These are phyloP conservation scores for Ivindomyrus marchei DNA, from an alignment of 2,113 vertebrate genomes.

Conservation along the genomic window DNA sequence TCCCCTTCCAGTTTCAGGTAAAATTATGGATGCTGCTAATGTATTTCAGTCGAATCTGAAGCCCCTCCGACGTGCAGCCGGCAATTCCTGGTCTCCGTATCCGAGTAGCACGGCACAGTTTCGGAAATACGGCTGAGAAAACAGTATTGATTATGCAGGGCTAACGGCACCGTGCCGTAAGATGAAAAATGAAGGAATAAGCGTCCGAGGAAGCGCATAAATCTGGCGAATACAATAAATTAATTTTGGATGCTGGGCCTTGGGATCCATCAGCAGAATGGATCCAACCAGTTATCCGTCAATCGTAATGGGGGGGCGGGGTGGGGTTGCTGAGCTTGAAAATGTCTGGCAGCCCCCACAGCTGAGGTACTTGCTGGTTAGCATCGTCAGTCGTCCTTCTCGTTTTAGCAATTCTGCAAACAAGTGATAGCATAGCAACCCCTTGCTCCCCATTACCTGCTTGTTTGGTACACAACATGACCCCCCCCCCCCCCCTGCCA, in stretches of 20 bases:
- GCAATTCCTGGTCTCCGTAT: not conserved
- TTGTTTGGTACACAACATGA: not conserved
- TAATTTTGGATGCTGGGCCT: slow-evolving; percentile 71
- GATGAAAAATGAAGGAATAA: not conserved
- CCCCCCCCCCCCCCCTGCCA: not conserved
- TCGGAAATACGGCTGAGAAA: not conserved
- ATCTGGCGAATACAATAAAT: slow-evolving; percentile 70
- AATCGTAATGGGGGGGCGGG: slow-evolving; percentile 68
- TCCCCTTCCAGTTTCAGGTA: not conserved
- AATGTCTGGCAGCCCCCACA: not conserved
- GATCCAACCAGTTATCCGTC: slow-evolving; percentile 95
- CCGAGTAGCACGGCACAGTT: not conserved
- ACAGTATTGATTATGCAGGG: slow-evolving; percentile 6
- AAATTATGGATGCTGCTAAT: not conserved
- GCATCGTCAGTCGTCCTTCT: not conserved
- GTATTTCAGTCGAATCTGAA: not conserved
- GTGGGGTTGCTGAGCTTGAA: slow-evolving; percentile 5
- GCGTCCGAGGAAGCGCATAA: slow-evolving; percentile 2
- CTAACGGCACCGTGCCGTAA: not conserved
- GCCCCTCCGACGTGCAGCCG: not conserved
- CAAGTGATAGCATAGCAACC: not conserved
- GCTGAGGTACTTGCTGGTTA: not conserved
- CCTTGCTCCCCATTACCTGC: not conserved
- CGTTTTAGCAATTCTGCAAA: not conserved
- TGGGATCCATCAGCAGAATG: slow-evolving; percentile 82